Evolutionary conservation across 2,113 vertebrate genomes (phyloP).

Genomic region (Cisticola juncidis): DNA sequence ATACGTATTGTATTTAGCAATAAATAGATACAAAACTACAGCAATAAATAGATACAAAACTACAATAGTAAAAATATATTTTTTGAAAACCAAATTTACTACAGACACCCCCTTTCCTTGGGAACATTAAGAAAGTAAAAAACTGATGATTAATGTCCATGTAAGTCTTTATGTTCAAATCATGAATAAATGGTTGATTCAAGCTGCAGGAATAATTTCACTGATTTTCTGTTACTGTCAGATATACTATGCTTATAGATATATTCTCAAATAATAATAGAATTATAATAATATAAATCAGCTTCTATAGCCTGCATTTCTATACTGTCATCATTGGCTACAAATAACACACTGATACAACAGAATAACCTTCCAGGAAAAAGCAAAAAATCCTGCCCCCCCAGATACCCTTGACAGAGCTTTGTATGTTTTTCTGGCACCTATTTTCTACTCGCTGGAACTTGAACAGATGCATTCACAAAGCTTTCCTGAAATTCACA

Average conservation of each 20-base stretch:
- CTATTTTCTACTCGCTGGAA: not conserved
- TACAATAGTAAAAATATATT: not conserved
- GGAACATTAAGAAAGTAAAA: not conserved
- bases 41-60: not conserved
- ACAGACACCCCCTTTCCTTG: not conserved
- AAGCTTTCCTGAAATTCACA: not conserved
- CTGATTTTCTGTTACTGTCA: not conserved
- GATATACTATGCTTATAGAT: not conserved
- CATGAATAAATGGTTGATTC: not conserved
- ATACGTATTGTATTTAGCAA: not conserved
- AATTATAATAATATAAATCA: not conserved
- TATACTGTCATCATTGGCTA: not conserved
- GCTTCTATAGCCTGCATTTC: not conserved
- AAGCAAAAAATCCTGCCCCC: not conserved
- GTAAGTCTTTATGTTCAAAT: not conserved
- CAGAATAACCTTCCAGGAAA: not conserved
- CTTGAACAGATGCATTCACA: not conserved
- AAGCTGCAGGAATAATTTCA: not conserved
- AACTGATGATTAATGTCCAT: rapidly evolving
- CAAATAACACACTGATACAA: not conserved
- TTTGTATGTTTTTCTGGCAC: not conserved
- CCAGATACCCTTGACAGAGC: not conserved
- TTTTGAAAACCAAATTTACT: not conserved
- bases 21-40: not conserved
- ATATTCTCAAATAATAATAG: not conserved